Conservation (phyloP, 2,113 vertebrate genomes). For the Ondatra zibethicus region DNA sequence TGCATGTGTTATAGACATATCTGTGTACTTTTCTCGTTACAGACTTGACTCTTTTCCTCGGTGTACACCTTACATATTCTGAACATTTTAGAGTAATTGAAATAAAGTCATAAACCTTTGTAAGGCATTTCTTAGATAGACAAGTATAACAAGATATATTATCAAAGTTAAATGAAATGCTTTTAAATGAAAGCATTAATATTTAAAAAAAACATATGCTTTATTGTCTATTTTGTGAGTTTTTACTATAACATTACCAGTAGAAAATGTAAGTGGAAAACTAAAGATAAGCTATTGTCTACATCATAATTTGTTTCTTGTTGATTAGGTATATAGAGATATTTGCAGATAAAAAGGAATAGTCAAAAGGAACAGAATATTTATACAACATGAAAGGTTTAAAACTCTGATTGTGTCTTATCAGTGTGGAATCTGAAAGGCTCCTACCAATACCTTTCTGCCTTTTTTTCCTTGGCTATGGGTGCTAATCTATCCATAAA, state of each 20-base stretch:
- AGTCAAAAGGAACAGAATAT: not conserved
- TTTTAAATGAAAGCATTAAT: not conserved
- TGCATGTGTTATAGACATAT: not conserved
- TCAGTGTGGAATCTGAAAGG: not conserved
- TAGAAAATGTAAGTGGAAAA: not conserved
- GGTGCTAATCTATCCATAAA: not conserved
- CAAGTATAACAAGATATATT: not conserved
- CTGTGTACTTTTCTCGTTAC: not conserved
- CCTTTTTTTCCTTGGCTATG: too few species aligned
- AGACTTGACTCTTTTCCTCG: too few species aligned
- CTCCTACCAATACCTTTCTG: not conserved
- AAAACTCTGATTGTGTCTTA: not conserved
- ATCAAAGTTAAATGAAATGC: not conserved
- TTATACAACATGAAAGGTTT: not conserved
- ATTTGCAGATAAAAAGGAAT: not conserved
- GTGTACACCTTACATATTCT: not conserved
- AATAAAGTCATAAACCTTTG: not conserved
- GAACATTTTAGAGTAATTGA: not conserved
- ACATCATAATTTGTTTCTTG: not conserved
- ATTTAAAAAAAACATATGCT: not conserved
- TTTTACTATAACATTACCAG: not conserved
- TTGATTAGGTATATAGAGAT: not conserved
- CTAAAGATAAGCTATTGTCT: not conserved
- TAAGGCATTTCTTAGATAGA: not conserved
- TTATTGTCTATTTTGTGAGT: not conserved